Evolutionary conservation across 2,888 invertebrate genomes (phyloP).

Genomic region (Pterostichus madidus): DNA sequence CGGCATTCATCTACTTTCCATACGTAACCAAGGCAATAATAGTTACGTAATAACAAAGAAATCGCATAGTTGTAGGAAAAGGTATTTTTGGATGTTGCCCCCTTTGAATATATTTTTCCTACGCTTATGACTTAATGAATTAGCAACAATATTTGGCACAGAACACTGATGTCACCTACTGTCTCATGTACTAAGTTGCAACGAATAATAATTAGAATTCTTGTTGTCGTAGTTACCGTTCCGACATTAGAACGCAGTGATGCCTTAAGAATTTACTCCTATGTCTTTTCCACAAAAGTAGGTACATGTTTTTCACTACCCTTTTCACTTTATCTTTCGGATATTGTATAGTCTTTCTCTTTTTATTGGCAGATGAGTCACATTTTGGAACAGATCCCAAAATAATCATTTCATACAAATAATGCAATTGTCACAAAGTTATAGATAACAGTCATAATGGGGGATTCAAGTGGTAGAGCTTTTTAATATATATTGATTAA

Average conservation of each 20-base stretch:
- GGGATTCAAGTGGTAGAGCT: too few relatives aligned
- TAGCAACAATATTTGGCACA: slow-evolving; percentile 37
- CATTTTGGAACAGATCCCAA: slow-evolving; percentile 40
- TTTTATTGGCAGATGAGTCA: slow-evolving; percentile 38
- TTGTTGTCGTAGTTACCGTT: slow-evolving; percentile 5
- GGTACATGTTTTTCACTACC: background rate
- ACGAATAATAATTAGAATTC: slow-evolving; percentile 37
- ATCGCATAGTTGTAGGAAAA: too few relatives aligned
- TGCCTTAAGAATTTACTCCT: background rate
- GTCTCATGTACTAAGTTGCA: slow-evolving; percentile 16
- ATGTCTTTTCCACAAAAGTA: background rate
- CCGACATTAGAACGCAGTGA: slow-evolving; percentile 8
- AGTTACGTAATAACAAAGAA: too few relatives aligned
- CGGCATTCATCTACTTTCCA: too few relatives aligned
- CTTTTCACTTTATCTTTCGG: slow-evolving; percentile 8
- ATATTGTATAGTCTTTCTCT: slow-evolving; percentile 17
- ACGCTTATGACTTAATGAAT: slow-evolving; percentile 23
- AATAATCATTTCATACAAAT: slow-evolving; percentile 26
- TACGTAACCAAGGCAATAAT: too few relatives aligned
- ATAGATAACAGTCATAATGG: background rate
- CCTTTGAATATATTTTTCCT: background rate
- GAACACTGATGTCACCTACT: background rate
- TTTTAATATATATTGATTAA: too few relatives aligned
- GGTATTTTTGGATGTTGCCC: background rate
- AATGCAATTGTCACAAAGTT: slow-evolving; percentile 26